Percentiles rank a stretch among this genome's conserved stretches.
phyloP scores from a whole-genome alignment of 2,113 vertebrate species.

The Agapornis roseicollis region DNA sequence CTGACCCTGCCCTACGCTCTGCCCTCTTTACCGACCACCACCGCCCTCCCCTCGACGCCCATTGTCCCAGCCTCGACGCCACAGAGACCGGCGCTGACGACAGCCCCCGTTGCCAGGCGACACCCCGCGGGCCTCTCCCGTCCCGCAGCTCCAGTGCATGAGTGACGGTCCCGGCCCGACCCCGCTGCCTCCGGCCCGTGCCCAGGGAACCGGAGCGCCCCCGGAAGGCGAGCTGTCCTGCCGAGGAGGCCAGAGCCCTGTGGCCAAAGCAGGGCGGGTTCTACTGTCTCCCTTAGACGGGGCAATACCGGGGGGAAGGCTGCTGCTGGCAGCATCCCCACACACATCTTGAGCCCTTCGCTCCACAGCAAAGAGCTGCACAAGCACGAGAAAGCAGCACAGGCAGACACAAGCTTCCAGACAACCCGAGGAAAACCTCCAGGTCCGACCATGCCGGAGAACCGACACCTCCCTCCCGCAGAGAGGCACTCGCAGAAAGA shows the following conservation, averaged over 20 bases:
- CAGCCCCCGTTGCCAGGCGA: background rate
- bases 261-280: background rate
- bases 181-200: background rate
- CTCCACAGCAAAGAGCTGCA: background rate
- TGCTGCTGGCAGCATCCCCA: background rate
- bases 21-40: too few species aligned
- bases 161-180: background rate
- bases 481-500: background rate
- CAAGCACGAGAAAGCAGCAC: background rate
- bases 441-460: background rate
- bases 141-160: background rate
- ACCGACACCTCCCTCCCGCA: background rate
- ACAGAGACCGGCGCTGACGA: background rate
- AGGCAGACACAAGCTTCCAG: background rate
- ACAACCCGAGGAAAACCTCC: background rate
- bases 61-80: background rate
- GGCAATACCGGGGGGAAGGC: background rate
- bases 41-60: too few species aligned
- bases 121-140: background rate
- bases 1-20: too few species aligned
- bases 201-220: background rate
- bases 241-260: background rate
- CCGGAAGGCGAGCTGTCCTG: background rate
- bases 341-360: too few species aligned
- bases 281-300: background rate